A percentile compares a stretch with the other conserved stretches of the same genome.
phyloP scores from a whole-genome alignment of 2,797 vertebrate species.

The Loriculus beryllinus region DNA sequence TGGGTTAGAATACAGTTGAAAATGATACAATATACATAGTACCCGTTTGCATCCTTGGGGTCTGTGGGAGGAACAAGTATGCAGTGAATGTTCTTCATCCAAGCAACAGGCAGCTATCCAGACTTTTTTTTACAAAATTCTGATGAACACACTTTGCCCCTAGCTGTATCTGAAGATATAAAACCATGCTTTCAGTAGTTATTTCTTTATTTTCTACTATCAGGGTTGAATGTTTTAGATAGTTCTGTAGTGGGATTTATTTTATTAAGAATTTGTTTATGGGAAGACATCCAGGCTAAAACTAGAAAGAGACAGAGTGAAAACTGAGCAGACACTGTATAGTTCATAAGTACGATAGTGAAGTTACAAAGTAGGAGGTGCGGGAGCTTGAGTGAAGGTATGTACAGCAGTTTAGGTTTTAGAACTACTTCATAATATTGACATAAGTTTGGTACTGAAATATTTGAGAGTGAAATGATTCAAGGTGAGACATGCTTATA shows the following conservation, averaged over 20 bases:
- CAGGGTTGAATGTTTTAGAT: conserved; percentile 15
- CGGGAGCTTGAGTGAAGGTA: conserved; percentile 46
- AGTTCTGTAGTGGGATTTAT: neutral
- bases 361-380: conserved; percentile 32
- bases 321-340: neutral
- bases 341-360: neutral
- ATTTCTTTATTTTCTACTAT: conserved; percentile 50
- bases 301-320: neutral
- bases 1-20: conserved; percentile 41
- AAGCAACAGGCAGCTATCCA: conserved; percentile 66
- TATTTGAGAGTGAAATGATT: neutral
- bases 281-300: neutral
- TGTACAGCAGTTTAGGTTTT: conserved; percentile 26
- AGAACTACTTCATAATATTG: neutral
- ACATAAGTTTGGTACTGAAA: neutral
- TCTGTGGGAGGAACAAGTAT: conserved; percentile 59
- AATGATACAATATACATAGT: conserved; percentile 49
- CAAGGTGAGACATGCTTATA: neutral
- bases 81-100: conserved; percentile 43
- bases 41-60: conserved; percentile 49
- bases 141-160: conserved; percentile 56
- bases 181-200: conserved; percentile 36
- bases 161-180: conserved; percentile 43
- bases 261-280: conserved; percentile 7
- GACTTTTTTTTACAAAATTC: conserved; percentile 42